Evolutionary conservation across 2,797 vertebrate species (phyloP), one percentile per base, ranked within the genome.

Genomic region (Coilia nasus): DNA sequence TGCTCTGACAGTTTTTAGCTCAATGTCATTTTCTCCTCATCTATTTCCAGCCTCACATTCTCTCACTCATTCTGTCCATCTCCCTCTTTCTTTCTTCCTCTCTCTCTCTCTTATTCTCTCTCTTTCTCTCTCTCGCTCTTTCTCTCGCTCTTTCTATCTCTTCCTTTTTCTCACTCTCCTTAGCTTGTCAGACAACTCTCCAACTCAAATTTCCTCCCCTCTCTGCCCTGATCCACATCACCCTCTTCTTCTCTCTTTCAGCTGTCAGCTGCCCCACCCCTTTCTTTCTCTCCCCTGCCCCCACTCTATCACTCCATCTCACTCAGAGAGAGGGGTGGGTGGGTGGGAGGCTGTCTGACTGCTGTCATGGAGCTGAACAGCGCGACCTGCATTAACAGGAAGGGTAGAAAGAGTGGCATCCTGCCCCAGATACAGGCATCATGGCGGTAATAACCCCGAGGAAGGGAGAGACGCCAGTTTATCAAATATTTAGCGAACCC

Each of bases 401-500:
- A 92, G 86, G 91, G 78, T 88, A 23, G 1, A 86, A 86, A 89
- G 54, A 89, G 86, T 44, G 86, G 87, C 88, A 91, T 94, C 93
- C 91, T 93, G 90, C 88, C 90, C 92, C 88, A 85, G 67, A 85
- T 90, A 90, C 88, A 83, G 88, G 56, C 17, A 81, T 86, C 86
- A 87, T 80, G 87, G 35, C 5, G 35, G 83, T 87, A 88, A 88
- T 85, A 67, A 82, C 83, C 71, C 59, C 41, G 60, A 80, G 71
- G 46, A 81, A 56, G 67, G 17, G 25, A 89, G 90, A 85, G 91
- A 89, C 87, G 89, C 88, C 84, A 91, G 85, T 92, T 89, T 89
- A 94, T 95, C 11, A 95, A 95, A 94, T 91, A 94, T 95, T 94
- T 83, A 95, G 88, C 46, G 56, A 89, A 91, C 89, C 86, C 87